A percentile compares a stretch with the other conserved stretches of the same genome.
Evolutionary conservation across 2,888 invertebrate genomes (phyloP).

Genomic region (Terebella lapidaria): DNA sequence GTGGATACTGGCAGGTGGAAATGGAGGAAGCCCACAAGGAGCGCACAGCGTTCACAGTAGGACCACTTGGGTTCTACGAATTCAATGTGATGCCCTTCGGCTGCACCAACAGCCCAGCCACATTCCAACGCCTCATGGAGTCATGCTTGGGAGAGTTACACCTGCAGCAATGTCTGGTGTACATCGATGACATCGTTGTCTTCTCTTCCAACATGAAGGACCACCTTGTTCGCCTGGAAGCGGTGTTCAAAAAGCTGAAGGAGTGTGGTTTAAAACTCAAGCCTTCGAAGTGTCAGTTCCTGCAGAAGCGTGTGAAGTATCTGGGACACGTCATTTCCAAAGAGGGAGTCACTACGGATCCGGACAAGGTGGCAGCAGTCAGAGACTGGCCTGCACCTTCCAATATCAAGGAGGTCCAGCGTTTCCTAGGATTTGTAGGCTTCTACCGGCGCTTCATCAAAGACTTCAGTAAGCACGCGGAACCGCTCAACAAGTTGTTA

Average conservation of each 20-base stretch:
- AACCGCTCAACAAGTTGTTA: too few species aligned
- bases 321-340: constrained; percentile 10
- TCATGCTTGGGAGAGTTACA: neutral
- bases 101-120: neutral
- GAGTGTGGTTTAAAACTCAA: too few species aligned
- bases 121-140: constrained; percentile 11
- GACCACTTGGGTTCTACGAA: constrained; percentile 4
- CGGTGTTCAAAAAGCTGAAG: too few species aligned
- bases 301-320: too few species aligned
- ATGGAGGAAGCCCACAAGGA: constrained; percentile 1
- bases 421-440: constrained; percentile 1
- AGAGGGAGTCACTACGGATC: constrained; percentile 9
- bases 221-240: neutral
- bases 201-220: neutral
- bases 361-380: constrained; percentile 6
- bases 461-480: too few species aligned
- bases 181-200: constrained; percentile 14
- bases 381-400: constrained; percentile 11
- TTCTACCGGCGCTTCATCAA: constrained; percentile 7
- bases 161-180: constrained; percentile 1
- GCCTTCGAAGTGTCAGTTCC: too few species aligned
- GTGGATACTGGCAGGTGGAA: constrained; percentile 29
- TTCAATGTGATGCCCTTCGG: constrained; percentile 8
- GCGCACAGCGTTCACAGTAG: constrained; percentile 10
- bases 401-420: too few species aligned